phyloP scores from a whole-genome alignment of 2,888 invertebrate species.

The Yponomeuta sedellus region DNA sequence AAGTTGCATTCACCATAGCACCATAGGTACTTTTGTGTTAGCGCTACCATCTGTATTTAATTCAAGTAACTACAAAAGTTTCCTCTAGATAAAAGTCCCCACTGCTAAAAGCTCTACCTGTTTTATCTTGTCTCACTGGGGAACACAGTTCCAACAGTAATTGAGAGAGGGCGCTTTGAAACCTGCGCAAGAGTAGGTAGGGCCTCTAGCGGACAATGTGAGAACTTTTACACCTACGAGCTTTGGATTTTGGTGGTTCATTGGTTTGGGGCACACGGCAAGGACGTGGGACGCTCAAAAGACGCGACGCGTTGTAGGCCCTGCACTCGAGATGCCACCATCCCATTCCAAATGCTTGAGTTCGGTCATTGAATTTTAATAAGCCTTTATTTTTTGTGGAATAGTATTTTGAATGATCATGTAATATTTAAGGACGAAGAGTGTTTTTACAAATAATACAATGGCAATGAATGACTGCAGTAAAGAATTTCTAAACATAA shows the following conservation, averaged over 20 bases:
- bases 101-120: too few species aligned
- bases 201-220: not conserved
- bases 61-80: not conserved
- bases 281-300: too few species aligned
- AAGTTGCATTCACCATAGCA: too few species aligned
- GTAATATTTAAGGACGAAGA: too few species aligned
- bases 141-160: not conserved
- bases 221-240: not conserved
- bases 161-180: not conserved
- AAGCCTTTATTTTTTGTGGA: too few species aligned
- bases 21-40: not conserved
- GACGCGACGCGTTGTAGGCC: too few species aligned
- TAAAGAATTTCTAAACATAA: not conserved
- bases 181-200: not conserved
- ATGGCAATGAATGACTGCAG: not conserved
- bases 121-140: too few species aligned
- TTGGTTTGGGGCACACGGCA: too few species aligned
- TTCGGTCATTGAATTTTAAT: too few species aligned
- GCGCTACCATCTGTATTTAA: not conserved
- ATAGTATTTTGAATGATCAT: too few species aligned
- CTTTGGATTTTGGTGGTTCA: not conserved
- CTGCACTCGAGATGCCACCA: too few species aligned
- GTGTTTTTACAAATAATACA: not conserved
- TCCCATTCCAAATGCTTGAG: too few species aligned
- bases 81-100: not conserved